A percentile compares a stretch with the other conserved stretches of the same genome.
These are phyloP conservation scores for Zophobas atratus DNA, from an alignment of 1,140 invertebrate genomes.

Conservation along the genomic window DNA sequence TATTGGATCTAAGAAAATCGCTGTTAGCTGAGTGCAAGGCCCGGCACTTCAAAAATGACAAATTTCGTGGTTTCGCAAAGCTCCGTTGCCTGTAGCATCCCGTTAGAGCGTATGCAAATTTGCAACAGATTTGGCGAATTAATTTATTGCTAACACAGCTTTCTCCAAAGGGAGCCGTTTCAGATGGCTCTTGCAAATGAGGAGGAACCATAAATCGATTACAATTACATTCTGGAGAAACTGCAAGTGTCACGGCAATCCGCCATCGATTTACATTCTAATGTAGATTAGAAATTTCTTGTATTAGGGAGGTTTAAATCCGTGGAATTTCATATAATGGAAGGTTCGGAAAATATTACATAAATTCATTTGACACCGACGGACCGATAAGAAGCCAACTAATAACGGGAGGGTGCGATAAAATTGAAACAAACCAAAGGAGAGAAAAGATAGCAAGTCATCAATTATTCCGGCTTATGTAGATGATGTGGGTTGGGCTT, in stretches of 20 bases:
- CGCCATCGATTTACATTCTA: constrained; percentile 21
- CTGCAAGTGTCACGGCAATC: constrained; percentile 32
- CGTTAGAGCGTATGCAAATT: constrained; percentile 5
- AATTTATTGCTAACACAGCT: constrained; percentile 30
- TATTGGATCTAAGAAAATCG: no score
- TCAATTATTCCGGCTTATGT: background rate
- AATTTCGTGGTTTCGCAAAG: background rate
- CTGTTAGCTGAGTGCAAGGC: no score
- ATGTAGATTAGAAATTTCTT: background rate
- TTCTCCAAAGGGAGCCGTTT: constrained; percentile 16
- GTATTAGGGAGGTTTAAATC: constrained; percentile 1
- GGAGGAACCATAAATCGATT: constrained; percentile 32
- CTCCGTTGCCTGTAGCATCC: background rate
- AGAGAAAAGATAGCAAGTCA: background rate
- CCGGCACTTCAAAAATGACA: background rate
- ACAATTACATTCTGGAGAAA: constrained; percentile 28
- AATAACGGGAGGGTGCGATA: background rate
- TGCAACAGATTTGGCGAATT: constrained; percentile 17
- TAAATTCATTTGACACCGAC: background rate
- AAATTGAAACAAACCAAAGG: background rate
- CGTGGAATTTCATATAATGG: background rate
- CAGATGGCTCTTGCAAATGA: constrained; percentile 37
- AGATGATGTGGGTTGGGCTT: background rate
- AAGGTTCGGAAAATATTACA: background rate
- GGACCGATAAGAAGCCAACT: background rate